Base-by-base conservation (phyloP, 2,888 invertebrate genomes). In the Cephus sareptanus region DNA sequence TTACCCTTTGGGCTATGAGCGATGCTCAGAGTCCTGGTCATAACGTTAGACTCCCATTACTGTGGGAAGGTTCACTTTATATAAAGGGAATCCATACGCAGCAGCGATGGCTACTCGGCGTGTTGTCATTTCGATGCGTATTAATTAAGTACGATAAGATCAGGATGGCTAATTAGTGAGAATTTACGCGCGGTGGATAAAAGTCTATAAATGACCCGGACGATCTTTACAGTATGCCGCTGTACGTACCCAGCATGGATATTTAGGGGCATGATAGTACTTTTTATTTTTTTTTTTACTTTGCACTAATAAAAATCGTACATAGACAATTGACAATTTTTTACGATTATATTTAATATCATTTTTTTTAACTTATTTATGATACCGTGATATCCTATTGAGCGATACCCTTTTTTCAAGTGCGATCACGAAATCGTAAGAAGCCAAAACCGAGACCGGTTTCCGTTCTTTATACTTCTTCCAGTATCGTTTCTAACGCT, bases 91-190 rank as follows among this genome's bases (percentile, higher is more conserved):
- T 71, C 31, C 31, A 34, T 15, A 31, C 71, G 31, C 33, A 23
- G 13, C 71, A 71, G 15, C 71, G 31, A 71, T 31, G 31, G 71
- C 33, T 13, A 71, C 34, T 56, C 56, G 56, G 9, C 56, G 56
- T 1, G 70, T 34, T 31, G 71, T 33, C 71, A 34, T 71, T 71
- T 33, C 33, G 73, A 83, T 84, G 83, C 81, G 85, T 85, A 88
- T 87, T 88, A 87, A 88, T 88, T 85, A 86, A 86, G 84, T 84
- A 85, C 85, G 83, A 85, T 88, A 82, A 82, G 81, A 83, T 85
- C 81, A 80, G 75, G 78, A 75, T 74, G 81, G 81, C 79, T 85
- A 85, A 86, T 85, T 85, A 85, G 80, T 80, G 75, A 73, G 78
- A 35, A 83, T 77, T 78, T 80, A 77, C 79, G 74, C 77, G 74